Conservation (phyloP, 2,888 invertebrate genomes). For the Lacanobia oleracea region DNA sequence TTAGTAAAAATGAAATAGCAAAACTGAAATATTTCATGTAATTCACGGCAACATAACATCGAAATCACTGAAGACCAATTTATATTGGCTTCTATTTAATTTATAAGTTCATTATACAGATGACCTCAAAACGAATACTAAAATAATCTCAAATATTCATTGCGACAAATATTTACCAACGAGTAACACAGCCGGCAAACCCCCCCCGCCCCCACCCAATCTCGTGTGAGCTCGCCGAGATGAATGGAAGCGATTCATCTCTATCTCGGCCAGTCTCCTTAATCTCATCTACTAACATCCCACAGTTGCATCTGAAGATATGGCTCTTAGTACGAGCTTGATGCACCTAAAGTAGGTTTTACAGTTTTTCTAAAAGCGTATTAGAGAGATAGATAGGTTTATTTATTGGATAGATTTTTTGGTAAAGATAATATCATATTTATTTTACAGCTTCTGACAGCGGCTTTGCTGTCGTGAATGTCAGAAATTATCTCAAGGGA, state of each 20-base stretch:
- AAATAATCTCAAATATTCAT: not conserved
- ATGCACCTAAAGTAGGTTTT: conserved; percentile 30
- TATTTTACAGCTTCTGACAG: too few species aligned
- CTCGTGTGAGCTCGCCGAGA: conserved; percentile 56
- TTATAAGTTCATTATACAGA: not conserved
- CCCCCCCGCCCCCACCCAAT: conserved; percentile 37
- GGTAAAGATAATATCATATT: not conserved
- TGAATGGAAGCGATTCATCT: conserved; percentile 68
- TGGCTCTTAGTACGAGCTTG: conserved; percentile 34
- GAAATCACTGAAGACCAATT: too few species aligned
- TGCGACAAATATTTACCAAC: conserved; percentile 25
- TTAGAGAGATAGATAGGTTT: not conserved
- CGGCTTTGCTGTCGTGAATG: too few species aligned
- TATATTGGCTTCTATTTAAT: too few species aligned
- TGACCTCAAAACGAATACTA: not conserved
- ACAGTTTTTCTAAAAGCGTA: conserved; percentile 24
- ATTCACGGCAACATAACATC: too few species aligned
- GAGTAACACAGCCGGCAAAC: not conserved
- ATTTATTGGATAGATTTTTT: conserved; percentile 6
- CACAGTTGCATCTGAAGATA: conserved; percentile 58
- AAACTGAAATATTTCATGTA: too few species aligned
- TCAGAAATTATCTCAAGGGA: too few species aligned
- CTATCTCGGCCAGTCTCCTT: conserved; percentile 67
- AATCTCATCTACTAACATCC: conserved; percentile 57
- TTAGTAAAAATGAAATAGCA: too few species aligned